Evolutionary conservation across 2,888 invertebrate species (phyloP), one percentile per base, ranked within the genome.

Genomic region (Timema cristinae): DNA sequence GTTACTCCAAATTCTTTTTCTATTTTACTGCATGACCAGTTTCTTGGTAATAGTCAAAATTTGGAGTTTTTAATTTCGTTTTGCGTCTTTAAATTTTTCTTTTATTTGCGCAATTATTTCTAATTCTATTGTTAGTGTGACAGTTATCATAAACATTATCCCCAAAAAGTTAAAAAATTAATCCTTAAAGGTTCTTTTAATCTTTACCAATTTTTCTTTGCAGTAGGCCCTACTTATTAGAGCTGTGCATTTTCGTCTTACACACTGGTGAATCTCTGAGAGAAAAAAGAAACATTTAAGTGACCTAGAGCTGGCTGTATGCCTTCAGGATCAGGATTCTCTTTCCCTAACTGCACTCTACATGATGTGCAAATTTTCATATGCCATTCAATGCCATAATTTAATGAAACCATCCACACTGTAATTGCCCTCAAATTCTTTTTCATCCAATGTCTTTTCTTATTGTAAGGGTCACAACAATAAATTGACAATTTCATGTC

Each of bases 311-410:
- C 56, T 15, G 56, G 56, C 56, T 56, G 56, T 56, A 56, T 56
- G n/a, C 16, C 56, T 56, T 5, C 56, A 56, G 56, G 5, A 56
- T 56, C n/a, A 9, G 1, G 56, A 16, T 15, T 56, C 16, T 56
- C 56, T 56, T 56, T 56, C 56, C 5, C 56, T 56, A 56, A 56
- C 56, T 56, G 56, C 56, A 13, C 10, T 56, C 7, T 56, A 16
- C 56, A 56, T 56, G 56, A 56, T 56, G 56, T 56, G 56, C 56
- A 56, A 56, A 56, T 56, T 56, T 56, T 56, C 56, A 56, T 56
- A 56, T 56, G 56, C n/a, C 56, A 6, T 56, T 56, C 56, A 56
- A 56, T 56, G 1, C 56, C 56, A 56, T 13, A 56, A 56, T 13
- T 56, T 56, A 56, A 2, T 56, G 56, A 56, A 56, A 56, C 56